Base-by-base conservation (phyloP, 2,888 invertebrate genomes). In the Bembecia ichneumoniformis region DNA sequence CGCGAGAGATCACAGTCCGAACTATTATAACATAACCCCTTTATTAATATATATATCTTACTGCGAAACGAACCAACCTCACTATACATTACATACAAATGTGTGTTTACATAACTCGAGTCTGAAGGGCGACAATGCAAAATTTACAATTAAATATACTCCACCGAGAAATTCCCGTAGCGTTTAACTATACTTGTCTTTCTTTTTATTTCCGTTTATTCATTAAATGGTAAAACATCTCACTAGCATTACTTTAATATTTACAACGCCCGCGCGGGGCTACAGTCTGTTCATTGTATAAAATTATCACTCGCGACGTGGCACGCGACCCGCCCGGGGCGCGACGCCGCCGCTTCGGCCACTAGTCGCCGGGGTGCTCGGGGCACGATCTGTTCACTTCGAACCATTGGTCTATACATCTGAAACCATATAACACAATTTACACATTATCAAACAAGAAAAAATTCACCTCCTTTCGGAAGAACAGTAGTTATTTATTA, bases 361-460 rank as follows among this genome's bases (percentile, higher is more conserved):
- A 87, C 90, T 92, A 97, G 90, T 98, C 98, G 70, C 96, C 95
- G 65, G 99, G 98, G 89, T 99, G 99, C 88, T 98, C 98, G 49
- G 99, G 99, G 89, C 99, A 99, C 73, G 96, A 96, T 86, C 98
- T 93, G 90, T 98, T 99, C 80, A 97, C 95, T 88, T 97, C 96
- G 89, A 99, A 99, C 99, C 99, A 99, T 88, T 95, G 94, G 90
- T 99, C 98, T 89, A 99, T 98, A 90, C 99, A 99, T 83, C 97
- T 98, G 90, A 47, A 93, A 91, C 55, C 49, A 40, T n/a, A 40
- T 9, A 28, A 28, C 1, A 28, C n/a, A n/a, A n/a, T n/a, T n/a
- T 28, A 28, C 28, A 9, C 28, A 28, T 28, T 28, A 28, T n/a
- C n/a, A n/a, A n/a, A n/a, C n/a, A n/a, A n/a, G n/a, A n/a, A n/a